phyloP scores from a whole-genome alignment of 2,113 vertebrate genomes.

The Rhinolophus sinicus region DNA sequence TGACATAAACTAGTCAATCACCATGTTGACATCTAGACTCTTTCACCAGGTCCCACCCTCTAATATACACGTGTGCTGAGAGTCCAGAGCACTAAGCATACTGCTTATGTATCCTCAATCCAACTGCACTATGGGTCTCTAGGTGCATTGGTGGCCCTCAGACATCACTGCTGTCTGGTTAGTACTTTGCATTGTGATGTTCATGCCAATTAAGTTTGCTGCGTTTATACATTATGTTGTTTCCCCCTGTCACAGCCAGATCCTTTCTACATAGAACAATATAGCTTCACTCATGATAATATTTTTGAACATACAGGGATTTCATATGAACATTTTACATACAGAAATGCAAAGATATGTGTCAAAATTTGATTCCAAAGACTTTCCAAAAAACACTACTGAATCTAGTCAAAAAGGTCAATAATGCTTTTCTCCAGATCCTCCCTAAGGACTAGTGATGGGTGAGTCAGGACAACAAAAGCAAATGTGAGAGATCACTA shows the following conservation, averaged over 20 bases:
- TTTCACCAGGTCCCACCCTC: background rate
- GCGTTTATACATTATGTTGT: background rate
- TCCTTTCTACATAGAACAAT: background rate
- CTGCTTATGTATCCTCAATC: rapidly evolving
- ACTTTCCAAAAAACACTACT: background rate
- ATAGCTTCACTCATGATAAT: background rate
- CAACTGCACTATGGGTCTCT: background rate
- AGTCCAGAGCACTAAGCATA: background rate
- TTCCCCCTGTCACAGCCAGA: background rate
- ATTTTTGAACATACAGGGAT: background rate
- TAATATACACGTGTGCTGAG: background rate
- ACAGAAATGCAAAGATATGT: background rate
- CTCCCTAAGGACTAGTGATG: background rate
- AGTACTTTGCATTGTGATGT: background rate
- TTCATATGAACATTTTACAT: background rate
- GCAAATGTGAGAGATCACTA: background rate
- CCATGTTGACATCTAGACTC: background rate
- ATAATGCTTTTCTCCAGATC: background rate
- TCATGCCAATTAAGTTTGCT: background rate
- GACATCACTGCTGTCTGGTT: background rate
- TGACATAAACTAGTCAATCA: background rate
- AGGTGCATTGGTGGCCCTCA: too few species aligned
- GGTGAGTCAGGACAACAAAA: background rate
- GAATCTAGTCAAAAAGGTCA: background rate
- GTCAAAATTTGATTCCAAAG: background rate